Percentiles rank a stretch among this genome's conserved stretches.
These are phyloP conservation scores for Ophion costatus DNA, from an alignment of 2,888 invertebrate species.

Conservation along the genomic window DNA sequence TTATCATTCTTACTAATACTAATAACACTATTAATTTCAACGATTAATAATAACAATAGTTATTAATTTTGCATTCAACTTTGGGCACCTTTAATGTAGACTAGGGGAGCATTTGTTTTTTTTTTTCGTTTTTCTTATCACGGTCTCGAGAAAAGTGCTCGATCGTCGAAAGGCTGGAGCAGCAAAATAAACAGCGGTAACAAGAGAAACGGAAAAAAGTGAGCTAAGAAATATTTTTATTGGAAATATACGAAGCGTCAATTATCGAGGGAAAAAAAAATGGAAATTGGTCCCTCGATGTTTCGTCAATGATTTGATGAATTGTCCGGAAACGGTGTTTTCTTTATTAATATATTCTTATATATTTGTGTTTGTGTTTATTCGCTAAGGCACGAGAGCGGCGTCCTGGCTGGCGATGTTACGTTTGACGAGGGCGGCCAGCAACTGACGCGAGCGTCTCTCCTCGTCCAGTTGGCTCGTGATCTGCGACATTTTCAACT, in stretches of 20 bases:
- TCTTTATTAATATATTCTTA: not conserved
- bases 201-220: not conserved
- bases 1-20: no score
- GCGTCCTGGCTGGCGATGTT: slow-evolving; percentile 78
- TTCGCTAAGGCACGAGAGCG: slow-evolving; percentile 70
- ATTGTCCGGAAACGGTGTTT: not conserved
- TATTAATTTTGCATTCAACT: no score
- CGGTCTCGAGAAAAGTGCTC: no score
- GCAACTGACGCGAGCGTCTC: slow-evolving; percentile 84
- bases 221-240: not conserved
- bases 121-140: no score
- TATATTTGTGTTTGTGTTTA: no score
- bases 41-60: no score
- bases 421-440: slow-evolving; percentile 81
- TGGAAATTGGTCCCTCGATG: not conserved
- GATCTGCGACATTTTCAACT: slow-evolving; percentile 86
- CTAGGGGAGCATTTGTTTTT: no score
- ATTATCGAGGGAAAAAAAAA: slow-evolving; percentile 5
- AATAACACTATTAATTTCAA: no score
- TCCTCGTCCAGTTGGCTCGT: slow-evolving; percentile 89
- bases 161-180: not conserved
- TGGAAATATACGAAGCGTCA: not conserved
- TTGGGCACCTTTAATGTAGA: no score
- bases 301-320: not conserved
- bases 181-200: not conserved